phyloP scores from a whole-genome alignment of 2,888 invertebrate species.

The Epinotia demarniana region DNA sequence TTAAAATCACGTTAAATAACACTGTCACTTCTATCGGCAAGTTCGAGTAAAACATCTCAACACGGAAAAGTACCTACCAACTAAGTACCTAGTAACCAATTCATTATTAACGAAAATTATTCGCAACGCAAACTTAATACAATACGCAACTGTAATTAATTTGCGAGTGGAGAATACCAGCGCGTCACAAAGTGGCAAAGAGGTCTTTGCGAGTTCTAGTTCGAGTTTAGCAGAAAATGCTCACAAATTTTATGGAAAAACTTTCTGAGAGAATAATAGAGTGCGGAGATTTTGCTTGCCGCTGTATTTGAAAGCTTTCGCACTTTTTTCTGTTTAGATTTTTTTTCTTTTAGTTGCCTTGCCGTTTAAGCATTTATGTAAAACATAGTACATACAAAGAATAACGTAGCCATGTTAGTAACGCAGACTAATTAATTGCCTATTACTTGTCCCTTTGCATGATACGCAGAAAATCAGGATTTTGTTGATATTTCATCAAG shows the following conservation, averaged over 20 bases:
- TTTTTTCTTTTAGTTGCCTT: not conserved
- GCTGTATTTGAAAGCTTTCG: slow-evolving; percentile 1
- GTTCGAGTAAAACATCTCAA: not conserved
- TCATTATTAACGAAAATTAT: not conserved
- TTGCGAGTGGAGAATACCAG: not conserved
- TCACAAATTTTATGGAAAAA: slow-evolving; percentile 1
- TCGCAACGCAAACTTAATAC: not conserved
- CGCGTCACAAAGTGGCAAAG: slow-evolving; percentile 25
- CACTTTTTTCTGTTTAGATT: not conserved
- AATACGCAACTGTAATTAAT: slow-evolving; percentile 27
- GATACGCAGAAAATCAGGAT: no score
- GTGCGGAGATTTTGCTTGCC: not conserved
- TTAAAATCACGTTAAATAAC: not conserved
- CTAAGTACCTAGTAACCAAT: not conserved
- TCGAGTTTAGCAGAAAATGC: slow-evolving; percentile 20
- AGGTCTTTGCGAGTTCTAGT: slow-evolving; percentile 31
- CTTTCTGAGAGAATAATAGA: slow-evolving; percentile 5
- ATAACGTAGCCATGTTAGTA: no score
- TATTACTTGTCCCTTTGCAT: no score
- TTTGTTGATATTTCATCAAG: no score
- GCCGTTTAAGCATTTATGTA: no score
- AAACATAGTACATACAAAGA: no score
- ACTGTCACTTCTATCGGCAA: not conserved
- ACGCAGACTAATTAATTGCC: no score
- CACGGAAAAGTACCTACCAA: not conserved